Evolutionary conservation across 2,113 vertebrate genomes (phyloP).

Genomic region (Lamprotornis superbus): DNA sequence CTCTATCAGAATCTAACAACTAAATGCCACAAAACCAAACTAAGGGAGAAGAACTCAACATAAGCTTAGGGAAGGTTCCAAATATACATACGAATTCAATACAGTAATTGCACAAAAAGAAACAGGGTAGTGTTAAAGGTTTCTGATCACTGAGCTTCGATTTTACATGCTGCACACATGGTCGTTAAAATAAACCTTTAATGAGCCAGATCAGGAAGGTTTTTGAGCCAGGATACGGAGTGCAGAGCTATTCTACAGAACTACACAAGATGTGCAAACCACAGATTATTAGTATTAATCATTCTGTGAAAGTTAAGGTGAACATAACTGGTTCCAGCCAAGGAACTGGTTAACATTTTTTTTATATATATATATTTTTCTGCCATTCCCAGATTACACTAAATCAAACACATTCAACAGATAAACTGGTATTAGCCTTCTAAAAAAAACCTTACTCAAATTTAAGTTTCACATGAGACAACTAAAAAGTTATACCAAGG

Average conservation of each 20-base stretch:
- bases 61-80: slow-evolving; percentile 66
- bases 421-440: slow-evolving; percentile 47
- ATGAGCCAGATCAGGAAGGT: neutral
- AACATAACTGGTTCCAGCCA: slow-evolving; percentile 56
- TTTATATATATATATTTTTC: slow-evolving; percentile 27
- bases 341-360: slow-evolving; percentile 36
- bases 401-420: slow-evolving; percentile 60
- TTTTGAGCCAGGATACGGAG: neutral
- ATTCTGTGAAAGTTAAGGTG: slow-evolving; percentile 58
- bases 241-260: slow-evolving; percentile 58
- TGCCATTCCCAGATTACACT: slow-evolving; percentile 57
- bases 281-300: slow-evolving; percentile 37
- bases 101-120: slow-evolving; percentile 75
- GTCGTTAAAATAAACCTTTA: slow-evolving; percentile 44
- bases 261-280: slow-evolving; percentile 66
- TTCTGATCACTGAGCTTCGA: slow-evolving; percentile 46
- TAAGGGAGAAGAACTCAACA: slow-evolving; percentile 48
- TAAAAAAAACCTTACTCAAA: slow-evolving; percentile 34
- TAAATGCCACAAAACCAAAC: slow-evolving; percentile 61
- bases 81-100: slow-evolving; percentile 73
- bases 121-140: slow-evolving; percentile 57
- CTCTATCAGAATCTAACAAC: slow-evolving; percentile 51
- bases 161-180: slow-evolving; percentile 66
- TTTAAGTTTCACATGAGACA: slow-evolving; percentile 63
- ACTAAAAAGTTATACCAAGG: slow-evolving; percentile 60